A percentile compares a stretch with the other conserved stretches of the same genome.
These are phyloP conservation scores for Arctia plantaginis DNA, from an alignment of 2,888 invertebrate genomes.

Conservation along the genomic window DNA sequence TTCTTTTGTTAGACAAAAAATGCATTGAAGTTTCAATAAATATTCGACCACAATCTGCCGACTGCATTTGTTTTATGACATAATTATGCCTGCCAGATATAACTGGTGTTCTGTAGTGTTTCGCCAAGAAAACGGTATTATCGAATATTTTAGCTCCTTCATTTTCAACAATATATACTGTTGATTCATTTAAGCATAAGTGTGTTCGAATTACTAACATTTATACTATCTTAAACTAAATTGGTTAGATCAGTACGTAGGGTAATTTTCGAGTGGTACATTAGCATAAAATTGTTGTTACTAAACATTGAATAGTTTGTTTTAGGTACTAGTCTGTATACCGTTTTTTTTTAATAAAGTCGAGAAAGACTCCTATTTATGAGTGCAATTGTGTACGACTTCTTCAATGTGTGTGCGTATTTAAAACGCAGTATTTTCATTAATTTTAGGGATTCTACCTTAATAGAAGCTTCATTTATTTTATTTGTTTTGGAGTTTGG, in stretches of 20 bases:
- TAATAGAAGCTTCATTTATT: too few species aligned
- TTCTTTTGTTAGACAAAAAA: background rate
- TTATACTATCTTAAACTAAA: background rate
- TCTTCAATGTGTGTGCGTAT: background rate
- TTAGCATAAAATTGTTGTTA: slow-evolving; percentile 6
- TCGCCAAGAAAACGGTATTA: background rate
- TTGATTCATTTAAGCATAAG: background rate
- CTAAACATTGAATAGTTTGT: background rate
- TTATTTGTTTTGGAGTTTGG: too few species aligned
- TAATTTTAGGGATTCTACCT: too few species aligned
- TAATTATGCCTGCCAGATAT: background rate
- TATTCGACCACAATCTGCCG: background rate
- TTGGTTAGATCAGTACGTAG: slow-evolving; percentile 4
- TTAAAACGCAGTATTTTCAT: too few species aligned
- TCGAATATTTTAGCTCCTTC: background rate
- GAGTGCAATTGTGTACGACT: background rate
- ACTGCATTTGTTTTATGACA: background rate
- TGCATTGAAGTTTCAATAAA: background rate
- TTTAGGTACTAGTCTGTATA: background rate
- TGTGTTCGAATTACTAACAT: background rate
- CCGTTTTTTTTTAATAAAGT: background rate
- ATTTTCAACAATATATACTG: background rate
- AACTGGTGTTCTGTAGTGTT: background rate
- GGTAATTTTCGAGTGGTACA: background rate
- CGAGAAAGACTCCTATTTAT: background rate